A percentile compares a stretch with the other conserved stretches of the same genome.
Conservation (phyloP, 2,888 invertebrate species). For the Drosophila gaucha region DNA sequence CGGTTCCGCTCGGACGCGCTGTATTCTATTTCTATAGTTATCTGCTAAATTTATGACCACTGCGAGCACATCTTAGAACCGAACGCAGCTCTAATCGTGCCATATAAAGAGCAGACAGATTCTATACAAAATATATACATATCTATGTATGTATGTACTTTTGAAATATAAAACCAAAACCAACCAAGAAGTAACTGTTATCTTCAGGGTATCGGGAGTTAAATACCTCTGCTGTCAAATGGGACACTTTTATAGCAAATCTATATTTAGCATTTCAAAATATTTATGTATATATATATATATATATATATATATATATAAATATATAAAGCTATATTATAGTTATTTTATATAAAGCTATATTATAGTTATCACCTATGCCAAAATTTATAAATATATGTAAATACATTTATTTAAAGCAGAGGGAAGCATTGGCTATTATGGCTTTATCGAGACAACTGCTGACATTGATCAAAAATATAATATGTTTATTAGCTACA, state of each 20-base stretch:
- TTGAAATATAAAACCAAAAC: background rate
- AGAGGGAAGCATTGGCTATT: no score
- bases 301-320: background rate
- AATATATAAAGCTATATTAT: no score
- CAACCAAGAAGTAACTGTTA: background rate
- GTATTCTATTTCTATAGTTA: conserved; percentile 77
- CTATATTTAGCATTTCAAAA: no score
- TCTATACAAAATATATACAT: background rate
- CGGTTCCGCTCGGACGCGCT: conserved; percentile 56
- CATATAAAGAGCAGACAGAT: conserved; percentile 44
- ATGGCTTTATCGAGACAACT: background rate
- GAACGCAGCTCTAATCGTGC: conserved; percentile 59
- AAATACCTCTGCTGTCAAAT: background rate
- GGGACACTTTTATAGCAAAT: no score
- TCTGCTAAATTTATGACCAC: conserved; percentile 64
- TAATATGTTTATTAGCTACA: no score
- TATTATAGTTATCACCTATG: background rate
- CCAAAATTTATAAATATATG: background rate
- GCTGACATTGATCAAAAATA: no score
- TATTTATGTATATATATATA: background rate
- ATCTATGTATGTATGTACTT: background rate
- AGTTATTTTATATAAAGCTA: no score
- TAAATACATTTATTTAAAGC: no score
- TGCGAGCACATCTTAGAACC: conserved; percentile 61
- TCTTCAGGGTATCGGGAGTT: background rate